Base-by-base conservation (phyloP, 53 echinoderm and acorn worm genomes). In the Antedon mediterranea region DNA sequence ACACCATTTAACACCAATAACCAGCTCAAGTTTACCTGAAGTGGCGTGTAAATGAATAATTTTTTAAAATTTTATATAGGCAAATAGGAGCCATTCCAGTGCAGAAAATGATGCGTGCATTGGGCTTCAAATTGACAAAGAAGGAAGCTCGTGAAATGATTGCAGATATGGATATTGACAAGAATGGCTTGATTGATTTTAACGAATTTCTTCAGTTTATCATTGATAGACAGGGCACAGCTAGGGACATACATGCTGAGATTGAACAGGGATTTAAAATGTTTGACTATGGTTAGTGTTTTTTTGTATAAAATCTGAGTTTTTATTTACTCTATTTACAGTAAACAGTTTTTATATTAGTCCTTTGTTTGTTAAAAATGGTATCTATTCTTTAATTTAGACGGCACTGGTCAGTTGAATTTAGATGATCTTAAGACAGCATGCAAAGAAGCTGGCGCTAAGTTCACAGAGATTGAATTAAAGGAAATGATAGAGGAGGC, bases 401-500 rank as follows among this genome's bases (percentile, higher is more conserved):
- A 94, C 75, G 74, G 81, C 42, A 83, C 89, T 23, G 94, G 94
- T 0, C 83, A 82, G 74, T 77, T 94, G 9, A 83, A 88, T 4
- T 76, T 94, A 81, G 94, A 94, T 30, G 91, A 94, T 78, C 57
- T 94, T 73, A 94, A 94, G 79, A 82, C 77, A 71, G 94, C 94
- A 4, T 88, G 91, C 78, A 94, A 90, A 79, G 94, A 94, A 79
- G 87, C 94, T 0, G 94, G 94, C 3, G 83, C 91, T 3, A 89
- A 91, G 70, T 94, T 94, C 33, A 89, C 87, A 0, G 91, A 94
- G 78, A 77, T 77, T 18, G 94, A 94, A 72, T 78, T 94, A 20
- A 75, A 91, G 29, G 94, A 90, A 9, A 94, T 94, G 94, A 84
- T 94, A 15, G 94, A 94, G 73, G 94, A 94, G 71, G 94, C 94